A percentile compares a stretch with the other conserved stretches of the same genome.
Evolutionary conservation across 2,113 vertebrate species (phyloP).

Genomic region (Tragelaphus buxtoni): DNA sequence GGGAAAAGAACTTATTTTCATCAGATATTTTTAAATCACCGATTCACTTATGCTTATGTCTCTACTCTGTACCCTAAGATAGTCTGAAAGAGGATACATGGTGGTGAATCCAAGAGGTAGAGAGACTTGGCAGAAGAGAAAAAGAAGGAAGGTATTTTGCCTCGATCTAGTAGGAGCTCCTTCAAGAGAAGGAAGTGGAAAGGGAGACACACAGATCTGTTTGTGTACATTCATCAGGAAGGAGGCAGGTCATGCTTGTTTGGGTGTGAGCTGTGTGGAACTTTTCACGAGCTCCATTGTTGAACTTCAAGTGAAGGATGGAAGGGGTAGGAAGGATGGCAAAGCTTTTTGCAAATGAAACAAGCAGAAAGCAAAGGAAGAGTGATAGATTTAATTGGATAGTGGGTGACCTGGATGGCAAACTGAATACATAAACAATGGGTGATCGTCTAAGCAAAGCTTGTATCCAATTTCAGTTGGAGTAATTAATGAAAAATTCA

Average conservation of each 20-base stretch:
- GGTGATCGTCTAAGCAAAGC: not conserved
- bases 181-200: not conserved
- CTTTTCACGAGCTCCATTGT: not conserved
- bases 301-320: not conserved
- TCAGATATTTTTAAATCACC: not conserved
- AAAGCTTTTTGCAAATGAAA: not conserved
- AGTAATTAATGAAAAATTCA: conserved; percentile 48
- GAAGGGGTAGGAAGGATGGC: not conserved
- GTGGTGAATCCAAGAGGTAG: not conserved
- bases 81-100: not conserved
- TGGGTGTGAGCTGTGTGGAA: not conserved
- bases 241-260: fast-evolving
- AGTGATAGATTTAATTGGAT: not conserved
- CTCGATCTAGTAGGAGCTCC: not conserved
- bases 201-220: not conserved
- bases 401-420: not conserved
- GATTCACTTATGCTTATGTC: not conserved
- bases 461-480: not conserved
- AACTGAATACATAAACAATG: conserved; percentile 23
- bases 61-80: fast-evolving
- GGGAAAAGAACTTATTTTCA: not conserved
- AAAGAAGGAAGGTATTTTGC: not conserved
- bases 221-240: not conserved
- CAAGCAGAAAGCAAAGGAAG: not conserved
- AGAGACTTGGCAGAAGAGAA: not conserved